These are phyloP conservation scores for Drosophila barbarae DNA, from an alignment of 2,888 invertebrate species.

Conservation along the genomic window DNA sequence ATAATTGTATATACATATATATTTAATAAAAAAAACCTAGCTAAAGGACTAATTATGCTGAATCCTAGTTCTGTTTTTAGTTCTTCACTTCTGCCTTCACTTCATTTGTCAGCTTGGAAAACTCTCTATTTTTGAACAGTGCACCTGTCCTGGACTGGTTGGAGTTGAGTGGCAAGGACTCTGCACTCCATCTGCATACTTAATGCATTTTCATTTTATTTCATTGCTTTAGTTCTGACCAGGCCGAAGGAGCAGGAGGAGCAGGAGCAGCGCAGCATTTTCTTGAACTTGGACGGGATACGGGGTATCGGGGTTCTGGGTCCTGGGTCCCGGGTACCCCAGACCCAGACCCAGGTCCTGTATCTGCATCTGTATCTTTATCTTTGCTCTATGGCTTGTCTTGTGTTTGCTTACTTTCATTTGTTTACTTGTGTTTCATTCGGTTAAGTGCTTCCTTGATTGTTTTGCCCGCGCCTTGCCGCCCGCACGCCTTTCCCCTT, in stretches of 20 bases:
- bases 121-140: neutral
- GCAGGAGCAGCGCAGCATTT: neutral
- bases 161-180: slow-evolving; percentile 14
- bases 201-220: slow-evolving; percentile 68
- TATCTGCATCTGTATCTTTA: slow-evolving; percentile 37
- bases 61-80: too few relatives aligned
- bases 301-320: neutral
- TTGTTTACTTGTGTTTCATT: slow-evolving; percentile 75
- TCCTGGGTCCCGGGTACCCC: neutral
- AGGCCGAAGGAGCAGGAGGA: slow-evolving; percentile 1
- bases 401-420: slow-evolving; percentile 70
- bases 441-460: slow-evolving; percentile 75
- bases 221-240: slow-evolving; percentile 68
- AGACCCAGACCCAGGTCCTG: slow-evolving; percentile 10
- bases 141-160: neutral
- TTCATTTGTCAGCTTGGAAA: neutral
- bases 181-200: slow-evolving; percentile 62
- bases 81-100: neutral
- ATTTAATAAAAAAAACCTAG: neutral
- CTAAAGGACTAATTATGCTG: neutral
- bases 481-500: neutral
- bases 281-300: slow-evolving; percentile 8
- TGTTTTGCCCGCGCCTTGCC: slow-evolving; percentile 58
- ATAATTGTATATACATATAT: too few relatives aligned
- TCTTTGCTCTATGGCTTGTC: slow-evolving; percentile 66